These are phyloP conservation scores for Trinectes maculatus DNA, from an alignment of 2,113 vertebrate genomes.

Conservation along the genomic window DNA sequence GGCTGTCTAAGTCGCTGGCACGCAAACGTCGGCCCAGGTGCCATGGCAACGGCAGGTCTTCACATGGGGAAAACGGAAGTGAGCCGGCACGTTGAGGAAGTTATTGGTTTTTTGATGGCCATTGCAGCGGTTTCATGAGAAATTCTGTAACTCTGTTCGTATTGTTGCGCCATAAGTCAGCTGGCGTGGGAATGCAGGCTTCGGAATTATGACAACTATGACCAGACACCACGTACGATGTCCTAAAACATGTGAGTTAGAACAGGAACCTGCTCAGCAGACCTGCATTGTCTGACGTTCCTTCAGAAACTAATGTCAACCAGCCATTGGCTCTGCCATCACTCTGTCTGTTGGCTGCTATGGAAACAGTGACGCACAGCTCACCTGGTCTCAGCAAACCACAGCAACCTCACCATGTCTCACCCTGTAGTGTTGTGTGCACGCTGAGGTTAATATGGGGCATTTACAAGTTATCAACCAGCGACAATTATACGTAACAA, in stretches of 20 bases:
- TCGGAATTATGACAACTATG: constrained; percentile 32
- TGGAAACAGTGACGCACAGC: constrained; percentile 47
- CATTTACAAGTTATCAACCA: constrained; percentile 9
- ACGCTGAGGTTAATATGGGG: neutral
- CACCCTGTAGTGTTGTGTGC: constrained; percentile 2
- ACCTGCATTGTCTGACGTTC: constrained; percentile 3
- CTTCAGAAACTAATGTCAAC: neutral
- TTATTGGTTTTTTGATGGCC: constrained; percentile 84
- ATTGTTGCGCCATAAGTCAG: constrained; percentile 38
- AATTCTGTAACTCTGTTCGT: constrained; percentile 65
- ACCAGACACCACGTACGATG: constrained; percentile 8
- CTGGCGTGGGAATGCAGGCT: constrained; percentile 75
- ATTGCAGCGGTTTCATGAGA: constrained; percentile 78
- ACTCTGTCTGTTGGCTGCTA: constrained; percentile 32
- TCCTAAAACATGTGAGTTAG: neutral
- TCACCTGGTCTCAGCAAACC: constrained; percentile 59
- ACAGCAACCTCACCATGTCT: constrained; percentile 33
- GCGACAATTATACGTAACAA: too few relatives aligned
- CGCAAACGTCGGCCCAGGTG: constrained; percentile 78
- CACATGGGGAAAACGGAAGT: constrained; percentile 87
- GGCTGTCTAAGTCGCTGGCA: constrained; percentile 79
- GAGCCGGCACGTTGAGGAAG: constrained; percentile 84
- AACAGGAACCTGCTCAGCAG: neutral
- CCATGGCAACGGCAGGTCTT: constrained; percentile 74
- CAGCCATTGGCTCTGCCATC: constrained; percentile 6